A percentile compares a stretch with the other conserved stretches of the same genome.
These are phyloP conservation scores for Tetramorium simillimum DNA, from an alignment of 1,140 invertebrate genomes.

Conservation along the genomic window DNA sequence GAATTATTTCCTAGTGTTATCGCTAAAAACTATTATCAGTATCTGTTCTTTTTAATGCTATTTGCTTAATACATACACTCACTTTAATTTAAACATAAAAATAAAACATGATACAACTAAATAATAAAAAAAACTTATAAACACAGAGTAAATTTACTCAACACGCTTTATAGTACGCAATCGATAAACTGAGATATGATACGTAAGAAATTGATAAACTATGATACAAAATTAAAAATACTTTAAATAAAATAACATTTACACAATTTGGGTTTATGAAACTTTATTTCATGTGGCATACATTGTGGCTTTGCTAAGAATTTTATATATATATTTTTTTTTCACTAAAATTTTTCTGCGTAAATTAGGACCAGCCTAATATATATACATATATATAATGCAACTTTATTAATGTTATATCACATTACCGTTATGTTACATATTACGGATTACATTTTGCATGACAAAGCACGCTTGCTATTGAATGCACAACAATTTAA, in stretches of 20 bases:
- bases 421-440: constrained; percentile 53
- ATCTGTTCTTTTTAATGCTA: too few species aligned
- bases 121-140: neutral
- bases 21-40: too few species aligned
- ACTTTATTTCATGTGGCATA: constrained; percentile 62
- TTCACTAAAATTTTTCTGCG: constrained; percentile 68
- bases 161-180: neutral
- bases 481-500: neutral
- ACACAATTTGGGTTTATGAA: constrained; percentile 36
- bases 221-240: neutral
- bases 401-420: constrained; percentile 68
- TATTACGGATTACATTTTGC: constrained; percentile 16
- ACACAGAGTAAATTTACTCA: neutral
- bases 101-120: neutral
- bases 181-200: too few species aligned
- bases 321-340: constrained; percentile 40
- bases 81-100: neutral
- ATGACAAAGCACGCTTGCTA: constrained; percentile 6
- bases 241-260: too few species aligned
- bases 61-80: too few species aligned
- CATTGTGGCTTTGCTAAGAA: constrained; percentile 48
- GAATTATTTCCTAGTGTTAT: too few species aligned
- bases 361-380: constrained; percentile 80
- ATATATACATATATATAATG: neutral
- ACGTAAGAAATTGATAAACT: too few species aligned